Evolutionary conservation across 2,888 invertebrate genomes (phyloP).

Genomic region (Trachelus stipa): DNA sequence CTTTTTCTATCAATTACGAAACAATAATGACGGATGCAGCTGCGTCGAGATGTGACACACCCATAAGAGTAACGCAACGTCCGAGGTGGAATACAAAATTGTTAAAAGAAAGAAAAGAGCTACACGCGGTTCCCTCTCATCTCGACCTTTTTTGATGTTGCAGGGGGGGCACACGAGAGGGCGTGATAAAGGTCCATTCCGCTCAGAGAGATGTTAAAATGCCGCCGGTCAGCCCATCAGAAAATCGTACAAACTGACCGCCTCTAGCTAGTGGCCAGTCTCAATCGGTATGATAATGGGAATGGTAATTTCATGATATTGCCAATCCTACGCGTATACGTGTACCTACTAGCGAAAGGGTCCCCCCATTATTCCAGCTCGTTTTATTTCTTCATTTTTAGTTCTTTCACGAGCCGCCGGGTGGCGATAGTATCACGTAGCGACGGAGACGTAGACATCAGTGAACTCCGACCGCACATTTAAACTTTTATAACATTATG

Average conservation of each 20-base stretch:
- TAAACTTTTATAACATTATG: not conserved
- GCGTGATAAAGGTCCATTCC: conserved; percentile 8
- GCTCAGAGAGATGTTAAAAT: conserved; percentile 5
- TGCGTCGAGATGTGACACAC: conserved; percentile 35
- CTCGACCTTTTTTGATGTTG: conserved; percentile 1
- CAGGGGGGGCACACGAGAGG: not conserved
- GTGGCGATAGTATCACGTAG: not conserved
- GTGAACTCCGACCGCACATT: not conserved
- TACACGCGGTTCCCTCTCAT: conserved; percentile 11
- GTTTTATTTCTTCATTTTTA: not conserved
- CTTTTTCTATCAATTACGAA: conserved; percentile 61
- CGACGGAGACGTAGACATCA: not conserved
- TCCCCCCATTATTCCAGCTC: not conserved
- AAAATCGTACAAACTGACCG: conserved; percentile 33
- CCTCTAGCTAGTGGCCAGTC: conserved; percentile 28
- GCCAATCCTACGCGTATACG: conserved; percentile 31
- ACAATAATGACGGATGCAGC: conserved; percentile 54
- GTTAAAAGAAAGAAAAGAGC: too few species aligned
- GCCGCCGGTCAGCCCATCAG: conserved; percentile 15
- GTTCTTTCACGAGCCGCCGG: not conserved
- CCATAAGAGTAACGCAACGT: not conserved
- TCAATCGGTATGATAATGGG: not conserved
- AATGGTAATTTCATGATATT: conserved; percentile 40
- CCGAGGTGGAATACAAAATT: too few species aligned
- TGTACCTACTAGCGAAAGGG: not conserved